phyloP scores from a whole-genome alignment of 2,113 vertebrate species.

The Girardinichthys multiradiatus region DNA sequence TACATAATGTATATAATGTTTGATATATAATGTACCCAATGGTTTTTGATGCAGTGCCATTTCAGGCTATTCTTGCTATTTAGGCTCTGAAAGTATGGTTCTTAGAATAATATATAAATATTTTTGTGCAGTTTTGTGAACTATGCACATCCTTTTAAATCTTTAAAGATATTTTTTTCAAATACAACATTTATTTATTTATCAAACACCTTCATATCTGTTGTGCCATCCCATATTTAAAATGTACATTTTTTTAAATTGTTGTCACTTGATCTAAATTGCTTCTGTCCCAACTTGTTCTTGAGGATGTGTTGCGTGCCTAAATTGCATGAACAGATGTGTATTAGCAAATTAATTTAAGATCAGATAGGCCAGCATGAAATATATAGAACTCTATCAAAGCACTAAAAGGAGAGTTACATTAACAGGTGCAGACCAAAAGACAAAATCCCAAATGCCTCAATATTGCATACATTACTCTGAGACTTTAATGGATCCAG shows the following conservation, averaged over 20 bases:
- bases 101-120: background rate
- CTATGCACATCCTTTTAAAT: background rate
- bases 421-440: background rate
- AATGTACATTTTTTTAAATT: background rate
- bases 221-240: background rate
- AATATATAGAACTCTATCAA: background rate
- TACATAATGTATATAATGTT: no score
- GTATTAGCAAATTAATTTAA: background rate
- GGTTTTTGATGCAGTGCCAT: background rate
- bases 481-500: background rate
- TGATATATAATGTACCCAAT: no score
- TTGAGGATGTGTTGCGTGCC: background rate
- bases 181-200: background rate
- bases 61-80: background rate
- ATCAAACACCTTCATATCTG: no score
- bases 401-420: background rate
- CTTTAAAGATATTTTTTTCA: background rate
- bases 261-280: background rate
- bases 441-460: no score
- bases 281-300: background rate
- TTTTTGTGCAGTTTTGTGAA: background rate
- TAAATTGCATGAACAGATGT: background rate
- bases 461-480: no score
- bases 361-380: background rate
- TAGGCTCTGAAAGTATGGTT: background rate